Conservation (phyloP, 1,140 invertebrate species). For the Drosophila paulistorum region DNA sequence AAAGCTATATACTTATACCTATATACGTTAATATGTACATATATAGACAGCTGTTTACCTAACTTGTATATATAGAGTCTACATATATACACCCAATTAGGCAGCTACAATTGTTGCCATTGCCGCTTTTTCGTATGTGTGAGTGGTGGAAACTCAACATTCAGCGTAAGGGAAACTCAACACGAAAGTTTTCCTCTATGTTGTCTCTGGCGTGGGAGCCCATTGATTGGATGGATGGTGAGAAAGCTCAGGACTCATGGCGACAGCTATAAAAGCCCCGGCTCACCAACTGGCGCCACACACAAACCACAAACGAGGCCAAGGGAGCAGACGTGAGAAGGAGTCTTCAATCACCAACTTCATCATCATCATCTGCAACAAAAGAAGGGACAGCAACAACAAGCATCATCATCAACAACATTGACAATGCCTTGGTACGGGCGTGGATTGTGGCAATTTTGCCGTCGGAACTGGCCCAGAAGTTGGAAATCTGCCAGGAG, state of each 20-base stretch:
- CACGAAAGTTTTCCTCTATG: slow-evolving; percentile 42
- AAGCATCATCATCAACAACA: neutral
- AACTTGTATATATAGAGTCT: slow-evolving; percentile 38
- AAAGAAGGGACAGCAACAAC: slow-evolving; percentile 4
- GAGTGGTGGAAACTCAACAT: slow-evolving; percentile 2
- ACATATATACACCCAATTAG: slow-evolving; percentile 73
- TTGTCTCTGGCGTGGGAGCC: slow-evolving; percentile 17
- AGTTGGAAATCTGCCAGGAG: slow-evolving; percentile 9
- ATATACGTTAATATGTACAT: slow-evolving; percentile 3
- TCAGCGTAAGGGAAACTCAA: slow-evolving; percentile 40
- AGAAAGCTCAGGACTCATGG: slow-evolving; percentile 53
- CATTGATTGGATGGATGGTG: slow-evolving; percentile 22
- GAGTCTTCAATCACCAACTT: neutral
- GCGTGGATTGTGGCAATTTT: slow-evolving; percentile 62
- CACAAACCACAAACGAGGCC: slow-evolving; percentile 66
- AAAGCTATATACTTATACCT: slow-evolving; percentile 1
- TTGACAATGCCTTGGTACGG: slow-evolving; percentile 58
- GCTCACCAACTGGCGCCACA: slow-evolving; percentile 60
- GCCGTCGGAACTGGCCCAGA: slow-evolving; percentile 58
- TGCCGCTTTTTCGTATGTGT: slow-evolving; percentile 12
- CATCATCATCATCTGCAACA: slow-evolving; percentile 18
- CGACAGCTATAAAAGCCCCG: slow-evolving; percentile 71
- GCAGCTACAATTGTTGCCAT: slow-evolving; percentile 77
- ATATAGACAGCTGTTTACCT: slow-evolving; percentile 59
- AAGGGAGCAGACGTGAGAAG: slow-evolving; percentile 35